Evolutionary conservation across 2,888 invertebrate species (phyloP).

Genomic region (Heliconius ethilla): DNA sequence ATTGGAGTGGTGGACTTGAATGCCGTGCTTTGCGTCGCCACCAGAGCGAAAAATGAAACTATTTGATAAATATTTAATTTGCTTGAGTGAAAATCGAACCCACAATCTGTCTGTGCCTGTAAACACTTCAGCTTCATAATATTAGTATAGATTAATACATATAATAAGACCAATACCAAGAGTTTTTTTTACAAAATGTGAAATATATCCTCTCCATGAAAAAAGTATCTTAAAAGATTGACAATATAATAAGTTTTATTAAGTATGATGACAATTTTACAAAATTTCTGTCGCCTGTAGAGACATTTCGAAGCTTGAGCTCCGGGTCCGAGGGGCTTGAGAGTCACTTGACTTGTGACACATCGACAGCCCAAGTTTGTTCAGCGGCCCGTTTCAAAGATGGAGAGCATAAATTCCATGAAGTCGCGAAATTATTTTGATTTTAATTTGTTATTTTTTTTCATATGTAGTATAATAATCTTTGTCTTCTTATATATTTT

Average conservation of each 20-base stretch:
- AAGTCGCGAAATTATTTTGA: constrained; percentile 53
- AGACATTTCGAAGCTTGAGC: constrained; percentile 42
- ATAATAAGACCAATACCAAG: not conserved
- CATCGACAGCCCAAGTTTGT: constrained; percentile 81
- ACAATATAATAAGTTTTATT: constrained; percentile 23
- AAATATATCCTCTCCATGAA: not conserved
- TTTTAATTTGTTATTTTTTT: constrained; percentile 19
- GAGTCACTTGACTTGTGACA: constrained; percentile 80
- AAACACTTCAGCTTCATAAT: too few species aligned
- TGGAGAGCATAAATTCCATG: constrained; percentile 54
- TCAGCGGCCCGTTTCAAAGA: constrained; percentile 69
- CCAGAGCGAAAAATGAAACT: too few species aligned
- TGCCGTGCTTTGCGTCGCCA: too few species aligned
- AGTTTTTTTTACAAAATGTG: not conserved
- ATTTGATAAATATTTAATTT: too few species aligned
- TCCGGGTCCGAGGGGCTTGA: constrained; percentile 54
- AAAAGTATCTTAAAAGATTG: not conserved
- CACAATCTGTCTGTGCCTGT: too few species aligned
- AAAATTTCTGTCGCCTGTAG: constrained; percentile 40
- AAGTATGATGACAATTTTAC: constrained; percentile 26
- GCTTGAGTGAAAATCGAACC: too few species aligned
- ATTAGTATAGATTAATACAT: not conserved
- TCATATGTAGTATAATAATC: not conserved
- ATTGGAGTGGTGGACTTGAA: too few species aligned
- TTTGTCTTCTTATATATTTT: too few species aligned